phyloP scores from a whole-genome alignment of 2,797 vertebrate genomes.

The Toxotes lorentzi region DNA sequence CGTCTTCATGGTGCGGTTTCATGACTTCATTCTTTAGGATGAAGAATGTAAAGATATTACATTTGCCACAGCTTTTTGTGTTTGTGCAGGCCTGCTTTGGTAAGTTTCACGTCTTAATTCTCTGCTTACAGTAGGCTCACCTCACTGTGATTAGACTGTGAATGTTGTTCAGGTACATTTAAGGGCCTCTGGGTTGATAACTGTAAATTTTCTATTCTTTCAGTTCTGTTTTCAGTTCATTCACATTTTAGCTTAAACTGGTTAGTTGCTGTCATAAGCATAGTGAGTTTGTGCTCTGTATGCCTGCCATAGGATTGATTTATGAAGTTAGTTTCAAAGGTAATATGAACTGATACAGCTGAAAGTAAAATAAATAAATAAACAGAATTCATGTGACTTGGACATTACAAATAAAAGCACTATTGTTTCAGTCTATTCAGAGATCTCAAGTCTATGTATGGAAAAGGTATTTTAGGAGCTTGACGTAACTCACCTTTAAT shows the following conservation, averaged over 20 bases:
- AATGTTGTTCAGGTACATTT: constrained; percentile 20
- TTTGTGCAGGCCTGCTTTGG: constrained; percentile 88
- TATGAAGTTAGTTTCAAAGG: background rate
- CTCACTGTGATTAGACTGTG: constrained; percentile 27
- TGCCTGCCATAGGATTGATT: background rate
- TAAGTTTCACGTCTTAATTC: constrained; percentile 83
- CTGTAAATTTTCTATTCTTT: background rate
- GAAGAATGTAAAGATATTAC: constrained; percentile 85
- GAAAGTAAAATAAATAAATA: background rate
- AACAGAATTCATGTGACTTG: background rate
- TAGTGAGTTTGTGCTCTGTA: background rate
- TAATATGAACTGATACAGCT: background rate
- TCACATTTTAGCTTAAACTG: constrained; percentile 27
- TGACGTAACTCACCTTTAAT: constrained; percentile 79
- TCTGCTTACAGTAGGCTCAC: background rate
- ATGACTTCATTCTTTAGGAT: constrained; percentile 83
- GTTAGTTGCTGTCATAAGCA: constrained; percentile 27
- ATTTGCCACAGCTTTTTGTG: constrained; percentile 82
- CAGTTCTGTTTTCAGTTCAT: constrained; percentile 13
- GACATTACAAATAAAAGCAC: background rate
- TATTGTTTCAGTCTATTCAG: background rate
- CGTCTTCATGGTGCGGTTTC: constrained; percentile 71
- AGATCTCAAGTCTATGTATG: constrained; percentile 50
- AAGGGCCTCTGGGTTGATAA: background rate
- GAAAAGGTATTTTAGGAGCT: constrained; percentile 47